Evolutionary conservation across 2,797 vertebrate genomes (phyloP).

Genomic region (Anas bernieri): DNA sequence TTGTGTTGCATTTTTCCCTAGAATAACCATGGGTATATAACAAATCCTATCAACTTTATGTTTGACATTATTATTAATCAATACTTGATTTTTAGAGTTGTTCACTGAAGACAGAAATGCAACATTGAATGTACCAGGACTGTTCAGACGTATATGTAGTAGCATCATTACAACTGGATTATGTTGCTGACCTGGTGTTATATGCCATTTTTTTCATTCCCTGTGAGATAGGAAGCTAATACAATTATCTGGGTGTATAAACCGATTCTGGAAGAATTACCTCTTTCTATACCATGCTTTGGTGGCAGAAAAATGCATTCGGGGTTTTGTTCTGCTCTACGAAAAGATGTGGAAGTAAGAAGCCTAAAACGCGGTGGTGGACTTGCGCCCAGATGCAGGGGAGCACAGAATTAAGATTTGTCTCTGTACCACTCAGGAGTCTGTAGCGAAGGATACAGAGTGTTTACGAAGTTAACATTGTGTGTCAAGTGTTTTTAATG

Average conservation of each 20-base stretch:
- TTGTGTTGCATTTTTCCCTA: neutral
- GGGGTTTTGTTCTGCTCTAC: neutral
- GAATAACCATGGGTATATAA: neutral
- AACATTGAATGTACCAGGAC: neutral
- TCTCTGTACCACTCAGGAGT: neutral
- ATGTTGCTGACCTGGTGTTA: neutral
- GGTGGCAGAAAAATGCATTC: fast-evolving
- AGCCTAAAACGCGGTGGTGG: neutral
- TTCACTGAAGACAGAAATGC: neutral
- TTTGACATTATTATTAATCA: neutral
- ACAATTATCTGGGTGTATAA: neutral
- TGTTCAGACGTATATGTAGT: neutral
- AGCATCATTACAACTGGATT: neutral
- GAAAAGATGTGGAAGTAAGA: neutral
- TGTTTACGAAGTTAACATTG: neutral
- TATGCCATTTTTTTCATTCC: neutral
- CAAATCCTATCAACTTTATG: neutral
- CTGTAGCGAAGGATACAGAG: neutral
- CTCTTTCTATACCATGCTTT: neutral
- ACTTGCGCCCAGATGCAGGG: neutral
- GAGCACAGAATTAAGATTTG: neutral
- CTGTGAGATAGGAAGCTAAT: neutral
- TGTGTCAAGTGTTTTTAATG: neutral
- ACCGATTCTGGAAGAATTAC: neutral
- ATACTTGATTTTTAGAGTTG: neutral